Evolutionary conservation across 1,140 invertebrate species (phyloP), one percentile per base, ranked within the genome.

Genomic region (Melanaphis sacchari): DNA sequence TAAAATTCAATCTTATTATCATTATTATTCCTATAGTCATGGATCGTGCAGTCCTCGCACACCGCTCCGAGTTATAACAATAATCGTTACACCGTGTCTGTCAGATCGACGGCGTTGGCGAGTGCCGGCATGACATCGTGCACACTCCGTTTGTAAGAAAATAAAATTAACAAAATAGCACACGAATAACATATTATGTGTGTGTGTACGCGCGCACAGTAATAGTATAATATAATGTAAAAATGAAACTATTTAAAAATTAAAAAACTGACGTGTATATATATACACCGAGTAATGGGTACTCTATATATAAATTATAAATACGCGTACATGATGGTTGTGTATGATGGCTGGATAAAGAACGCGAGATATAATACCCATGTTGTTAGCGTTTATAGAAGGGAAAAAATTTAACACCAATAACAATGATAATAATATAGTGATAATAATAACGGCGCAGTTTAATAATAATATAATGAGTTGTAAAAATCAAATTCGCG

Each of bases 21-120:
- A 59, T 90, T 54, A 90, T 90, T 88, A 88, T 89, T 76, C 66
- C 43, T 9, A 38, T 38, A n/a, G 90, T 76, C 90, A 8, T 46
- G 43, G 90, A 81, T 91, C 90, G 90, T 91, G 90, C 59, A 76
- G 59, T 91, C 90, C 41, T 91, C 90, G 54, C n/a, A 43, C 59
- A 91, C 90, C 90, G 90, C 90, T 91, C 90, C 90, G 90, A 91
- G 90, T 43, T 81, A 76, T 76, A 91, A 91, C 90, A 91, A 91
- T 91, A 91, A 91, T 91, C 90, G 90, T 81, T 76, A 41, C 59
- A 91, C 90, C 90, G 40, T 91, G 90, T 91, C 90, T 76, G 90
- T 91, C 90, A 91, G 90, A 91, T 76, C 40, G 46, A 54, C 49
- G 88, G 88, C 88, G 49, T 49, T 24, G 40, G 90, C 54, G 46